phyloP scores from a whole-genome alignment of 2,113 vertebrate species.

The Chiloscyllium plagiosum region DNA sequence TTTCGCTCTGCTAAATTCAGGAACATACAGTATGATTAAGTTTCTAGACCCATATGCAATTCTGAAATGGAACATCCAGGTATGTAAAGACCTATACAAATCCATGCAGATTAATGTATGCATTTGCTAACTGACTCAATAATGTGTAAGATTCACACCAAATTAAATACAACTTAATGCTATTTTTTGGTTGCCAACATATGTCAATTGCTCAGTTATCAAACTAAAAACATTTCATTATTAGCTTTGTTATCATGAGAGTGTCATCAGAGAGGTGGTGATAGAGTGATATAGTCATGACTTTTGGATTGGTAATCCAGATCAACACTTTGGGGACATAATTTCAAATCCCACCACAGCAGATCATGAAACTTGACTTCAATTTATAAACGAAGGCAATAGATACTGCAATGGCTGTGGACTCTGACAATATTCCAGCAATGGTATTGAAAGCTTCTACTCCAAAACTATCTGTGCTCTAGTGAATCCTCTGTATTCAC shows the following conservation, averaged over 20 bases:
- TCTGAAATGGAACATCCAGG: neutral
- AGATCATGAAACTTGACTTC: too few species aligned
- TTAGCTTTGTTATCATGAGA: neutral
- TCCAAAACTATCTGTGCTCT: too few species aligned
- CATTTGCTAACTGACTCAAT: neutral
- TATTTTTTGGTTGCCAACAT: neutral
- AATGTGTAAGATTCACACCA: neutral
- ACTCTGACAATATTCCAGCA: too few species aligned
- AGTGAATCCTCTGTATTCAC: too few species aligned
- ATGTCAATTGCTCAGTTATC: slow-evolving; percentile 11
- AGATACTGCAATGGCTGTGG: too few species aligned
- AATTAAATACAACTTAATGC: neutral
- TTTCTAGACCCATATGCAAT: neutral
- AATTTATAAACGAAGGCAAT: too few species aligned
- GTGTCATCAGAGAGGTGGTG: neutral
- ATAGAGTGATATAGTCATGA: too few species aligned
- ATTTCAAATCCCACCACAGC: too few species aligned
- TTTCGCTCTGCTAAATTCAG: neutral
- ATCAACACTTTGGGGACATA: too few species aligned
- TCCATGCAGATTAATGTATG: neutral
- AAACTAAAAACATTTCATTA: neutral
- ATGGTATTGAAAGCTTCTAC: too few species aligned
- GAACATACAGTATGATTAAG: neutral
- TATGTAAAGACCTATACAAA: neutral
- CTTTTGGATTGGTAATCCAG: too few species aligned